Base-by-base conservation (phyloP, 2,888 invertebrate genomes). In the Cecidostiba fungosa region DNA sequence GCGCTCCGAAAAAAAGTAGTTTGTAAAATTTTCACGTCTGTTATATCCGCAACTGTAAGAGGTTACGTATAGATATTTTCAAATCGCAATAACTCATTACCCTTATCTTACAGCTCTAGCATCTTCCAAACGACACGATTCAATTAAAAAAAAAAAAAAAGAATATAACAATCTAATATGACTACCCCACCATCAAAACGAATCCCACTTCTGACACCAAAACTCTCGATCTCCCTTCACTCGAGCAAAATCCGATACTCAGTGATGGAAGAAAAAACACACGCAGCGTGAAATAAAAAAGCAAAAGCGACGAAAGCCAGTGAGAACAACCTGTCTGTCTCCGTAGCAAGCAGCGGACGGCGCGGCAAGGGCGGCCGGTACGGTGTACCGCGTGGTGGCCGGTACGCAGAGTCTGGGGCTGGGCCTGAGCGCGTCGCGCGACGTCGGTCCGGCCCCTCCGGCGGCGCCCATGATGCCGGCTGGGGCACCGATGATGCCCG, bases 291-390 rank as follows among this genome's bases (percentile, higher is more conserved):
- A 19, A 6, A 23, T 39, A 19, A 32, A 29, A 1, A 47, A n/a
- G n/a, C n/a, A n/a, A n/a, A 50, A 29, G 29, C 23, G 29, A 29
- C 4, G 26, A 77, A 36, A 32, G 26, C 19, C n/a, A 72, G 54
- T 23, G 26, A 80, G 36, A 69, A 29, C 47, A 47, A 69, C 66
- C 32, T 82, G 76, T 82, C 66, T 82, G 43, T 84, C 72, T 81
- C 70, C 84, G 79, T 83, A 87, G 87, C 96, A 95, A 93, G 96
- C 96, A 91, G 96, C 97, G 92, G 97, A 96, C 95, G 95, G 96
- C 93, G 96, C 96, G 94, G 97, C 97, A 91, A 95, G 97, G 93
- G 96, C 97, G 91, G 96, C 96, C 87, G 97, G 97, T 92, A 95
- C 96, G 91, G 96, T 96, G 91, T 96, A 96, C 95, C 95, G 97